Conservation (phyloP, 1,140 invertebrate species). For the Anoplophora glabripennis region DNA sequence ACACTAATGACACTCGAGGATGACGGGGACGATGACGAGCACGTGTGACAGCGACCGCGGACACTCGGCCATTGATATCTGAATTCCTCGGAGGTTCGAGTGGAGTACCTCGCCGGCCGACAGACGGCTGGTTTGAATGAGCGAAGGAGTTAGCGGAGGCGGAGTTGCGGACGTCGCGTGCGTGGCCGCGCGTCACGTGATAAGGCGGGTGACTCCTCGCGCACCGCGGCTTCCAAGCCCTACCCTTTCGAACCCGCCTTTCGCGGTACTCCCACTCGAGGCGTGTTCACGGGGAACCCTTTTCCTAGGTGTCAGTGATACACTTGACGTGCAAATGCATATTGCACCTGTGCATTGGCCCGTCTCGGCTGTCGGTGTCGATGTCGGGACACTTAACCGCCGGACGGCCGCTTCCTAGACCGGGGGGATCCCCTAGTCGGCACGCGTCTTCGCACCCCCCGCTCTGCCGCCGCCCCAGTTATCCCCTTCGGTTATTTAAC, state of each 20-base stretch:
- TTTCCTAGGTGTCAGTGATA: slow-evolving; percentile 3
- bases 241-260: slow-evolving; percentile 34
- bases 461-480: not conserved
- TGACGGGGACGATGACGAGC: slow-evolving; percentile 8
- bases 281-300: not conserved
- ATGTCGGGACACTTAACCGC: too few relatives aligned
- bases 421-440: not conserved
- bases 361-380: not conserved
- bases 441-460: not conserved
- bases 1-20: slow-evolving; percentile 18
- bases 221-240: slow-evolving; percentile 7
- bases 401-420: not conserved
- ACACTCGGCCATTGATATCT: slow-evolving; percentile 46
- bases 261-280: slow-evolving; percentile 19
- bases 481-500: slow-evolving; percentile 4
- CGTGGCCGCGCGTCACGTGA: slow-evolving; percentile 41
- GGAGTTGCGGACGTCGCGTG: slow-evolving; percentile 36
- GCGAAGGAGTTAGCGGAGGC: slow-evolving; percentile 41
- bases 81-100: slow-evolving; percentile 23
- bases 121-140: slow-evolving; percentile 33
- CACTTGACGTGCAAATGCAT: slow-evolving; percentile 5
- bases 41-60: slow-evolving; percentile 43
- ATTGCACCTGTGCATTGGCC: not conserved
- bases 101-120: slow-evolving; percentile 9
- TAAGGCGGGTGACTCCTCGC: slow-evolving; percentile 32